Base-by-base conservation (phyloP, 2,113 vertebrate genomes). In the Cervus canadensis region DNA sequence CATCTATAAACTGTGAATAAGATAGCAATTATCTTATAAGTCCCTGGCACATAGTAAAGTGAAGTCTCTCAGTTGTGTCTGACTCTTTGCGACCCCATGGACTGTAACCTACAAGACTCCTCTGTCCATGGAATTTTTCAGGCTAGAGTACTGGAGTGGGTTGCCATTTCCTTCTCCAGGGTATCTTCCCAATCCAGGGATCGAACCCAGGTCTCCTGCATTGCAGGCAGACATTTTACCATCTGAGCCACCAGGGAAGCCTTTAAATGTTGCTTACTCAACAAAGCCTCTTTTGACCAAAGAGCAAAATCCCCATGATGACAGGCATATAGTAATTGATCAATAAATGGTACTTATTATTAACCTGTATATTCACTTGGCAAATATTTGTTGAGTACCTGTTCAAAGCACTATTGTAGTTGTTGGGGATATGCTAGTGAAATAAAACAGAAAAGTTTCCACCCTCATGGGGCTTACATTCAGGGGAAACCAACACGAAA, bases 401-500 rank as follows among this genome's bases (percentile, higher is more conserved):
- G 30, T 83, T 94, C 92, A 95, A 86, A 87, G 21, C 14, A 88
- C 50, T 87, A n/a, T 90, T 54, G 7, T 50, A 59, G 45, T 86
- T 78, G n/a, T 19, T 87, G 12, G 50, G 48, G 21, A 76, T 54
- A 67, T 16, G 25, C 50, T 16, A 64, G 30, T 81, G 40, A 94
- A 96, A 43, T 89, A 95, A 96, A 91, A 94, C 4, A 88, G 30
- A 59, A 28, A 95, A 30, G 9, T 83, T 93, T 96, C n/a, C 96
- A 33, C 82, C 40, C 14, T 71, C 5, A 21, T 79, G 30, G 43
- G 23, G 15, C 23, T 97, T 89, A 54, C 25, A 81, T 60, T 91
- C 43, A 90, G 33, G 40, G 21, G 54, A 89, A 43, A 95, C 13
- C 25, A 59, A 64, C 1, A 93, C 85, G 74, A 96, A 92, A 89